Percentiles rank a stretch among this genome's conserved stretches.
Conservation (phyloP, 2,113 vertebrate genomes). For the Trochalopteron elliotii region DNA sequence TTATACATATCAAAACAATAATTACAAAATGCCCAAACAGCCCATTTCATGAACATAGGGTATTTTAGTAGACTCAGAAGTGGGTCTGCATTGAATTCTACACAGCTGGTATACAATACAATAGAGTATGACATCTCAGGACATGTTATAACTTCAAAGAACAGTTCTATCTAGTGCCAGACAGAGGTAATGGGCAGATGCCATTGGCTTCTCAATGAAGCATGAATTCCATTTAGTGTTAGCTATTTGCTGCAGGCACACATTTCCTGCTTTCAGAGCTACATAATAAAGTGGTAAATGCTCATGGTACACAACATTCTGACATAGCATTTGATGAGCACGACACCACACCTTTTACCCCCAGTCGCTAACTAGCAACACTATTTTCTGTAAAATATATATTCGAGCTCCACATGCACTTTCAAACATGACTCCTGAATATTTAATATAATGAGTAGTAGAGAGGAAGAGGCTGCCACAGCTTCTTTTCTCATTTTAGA, state of each 20-base stretch:
- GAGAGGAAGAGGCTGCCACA: background rate
- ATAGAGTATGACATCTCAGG: background rate
- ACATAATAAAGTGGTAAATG: background rate
- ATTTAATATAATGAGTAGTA: background rate
- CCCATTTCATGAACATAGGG: background rate
- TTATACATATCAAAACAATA: background rate
- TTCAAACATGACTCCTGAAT: background rate
- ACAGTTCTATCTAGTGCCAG: background rate
- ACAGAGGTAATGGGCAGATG: background rate
- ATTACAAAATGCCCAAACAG: background rate
- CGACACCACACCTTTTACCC: background rate
- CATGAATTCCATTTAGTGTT: background rate
- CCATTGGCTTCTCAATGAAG: background rate
- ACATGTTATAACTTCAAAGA: background rate
- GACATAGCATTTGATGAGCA: background rate
- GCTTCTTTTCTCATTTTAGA: background rate
- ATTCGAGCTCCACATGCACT: background rate
- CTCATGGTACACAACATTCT: background rate
- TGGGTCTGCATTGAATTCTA: background rate
- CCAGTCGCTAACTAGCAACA: background rate
- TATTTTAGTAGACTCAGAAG: background rate
- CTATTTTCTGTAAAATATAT: background rate
- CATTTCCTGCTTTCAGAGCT: background rate
- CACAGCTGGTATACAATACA: background rate
- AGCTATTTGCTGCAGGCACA: background rate